phyloP scores from a whole-genome alignment of 2,113 vertebrate genomes.

The Apus apus region DNA sequence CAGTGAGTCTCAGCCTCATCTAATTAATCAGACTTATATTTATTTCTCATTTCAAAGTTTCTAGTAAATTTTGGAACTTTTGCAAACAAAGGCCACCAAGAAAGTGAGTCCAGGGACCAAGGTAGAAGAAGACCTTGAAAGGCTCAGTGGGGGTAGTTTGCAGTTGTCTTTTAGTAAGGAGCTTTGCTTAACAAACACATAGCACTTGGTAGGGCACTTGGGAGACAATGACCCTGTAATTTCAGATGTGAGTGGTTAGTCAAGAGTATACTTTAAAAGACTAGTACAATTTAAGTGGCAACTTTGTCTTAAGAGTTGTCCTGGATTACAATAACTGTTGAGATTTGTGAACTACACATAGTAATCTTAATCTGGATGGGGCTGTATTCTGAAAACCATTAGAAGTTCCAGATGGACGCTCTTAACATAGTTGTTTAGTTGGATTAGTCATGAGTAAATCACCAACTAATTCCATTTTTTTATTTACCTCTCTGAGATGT shows the following conservation, averaged over 20 bases:
- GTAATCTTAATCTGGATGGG: neutral
- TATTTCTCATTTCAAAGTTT: neutral
- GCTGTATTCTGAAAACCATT: neutral
- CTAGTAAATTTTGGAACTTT: neutral
- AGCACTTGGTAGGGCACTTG: neutral
- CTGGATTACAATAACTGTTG: neutral
- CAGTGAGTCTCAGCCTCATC: neutral
- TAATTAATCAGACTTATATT: neutral
- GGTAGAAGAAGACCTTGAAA: neutral
- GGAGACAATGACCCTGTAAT: neutral
- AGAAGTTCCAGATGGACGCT: neutral
- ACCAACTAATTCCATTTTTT: neutral
- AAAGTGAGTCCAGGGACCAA: neutral
- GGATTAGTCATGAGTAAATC: neutral
- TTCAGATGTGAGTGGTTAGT: neutral
- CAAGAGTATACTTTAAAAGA: neutral
- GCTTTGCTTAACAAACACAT: neutral
- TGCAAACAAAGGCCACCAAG: neutral
- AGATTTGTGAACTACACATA: neutral
- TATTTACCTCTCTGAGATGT: neutral
- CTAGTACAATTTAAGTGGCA: neutral
- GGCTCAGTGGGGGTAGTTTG: neutral
- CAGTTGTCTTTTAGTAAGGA: neutral
- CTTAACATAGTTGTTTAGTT: neutral
- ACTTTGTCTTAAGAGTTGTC: neutral